phyloP scores from a whole-genome alignment of 2,113 vertebrate genomes.

The Paradisaea rubra region DNA sequence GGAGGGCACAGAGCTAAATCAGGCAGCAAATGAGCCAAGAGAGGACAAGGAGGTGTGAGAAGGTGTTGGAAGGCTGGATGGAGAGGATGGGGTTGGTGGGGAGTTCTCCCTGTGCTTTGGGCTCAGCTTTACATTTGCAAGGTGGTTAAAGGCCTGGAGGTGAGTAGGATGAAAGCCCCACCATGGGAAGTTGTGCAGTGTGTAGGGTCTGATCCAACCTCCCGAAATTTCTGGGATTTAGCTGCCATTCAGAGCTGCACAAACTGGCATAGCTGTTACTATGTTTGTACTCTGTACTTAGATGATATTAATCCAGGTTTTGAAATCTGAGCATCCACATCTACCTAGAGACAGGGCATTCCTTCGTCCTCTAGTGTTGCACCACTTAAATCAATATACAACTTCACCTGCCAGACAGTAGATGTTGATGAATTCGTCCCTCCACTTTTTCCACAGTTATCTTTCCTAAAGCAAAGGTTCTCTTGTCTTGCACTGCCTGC shows the following conservation, averaged over 20 bases:
- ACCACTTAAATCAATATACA: not conserved
- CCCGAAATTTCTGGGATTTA: not conserved
- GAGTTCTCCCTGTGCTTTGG: not conserved
- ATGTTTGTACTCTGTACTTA: not conserved
- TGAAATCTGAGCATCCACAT: not conserved
- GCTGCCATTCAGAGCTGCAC: not conserved
- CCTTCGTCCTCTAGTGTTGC: not conserved
- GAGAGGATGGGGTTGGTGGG: not conserved
- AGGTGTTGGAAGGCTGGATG: not conserved
- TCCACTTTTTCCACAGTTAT: not conserved
- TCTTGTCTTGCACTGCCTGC: not conserved
- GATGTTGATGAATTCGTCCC: not conserved
- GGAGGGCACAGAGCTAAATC: not conserved
- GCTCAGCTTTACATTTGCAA: not conserved
- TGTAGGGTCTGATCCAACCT: not conserved
- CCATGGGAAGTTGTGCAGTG: rapidly evolving
- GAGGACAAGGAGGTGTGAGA: not conserved
- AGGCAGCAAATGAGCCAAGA: not conserved
- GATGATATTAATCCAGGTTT: not conserved
- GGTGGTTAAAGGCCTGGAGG: not conserved
- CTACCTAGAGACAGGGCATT: not conserved
- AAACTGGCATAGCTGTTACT: not conserved
- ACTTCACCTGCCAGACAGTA: not conserved
- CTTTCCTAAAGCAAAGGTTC: not conserved
- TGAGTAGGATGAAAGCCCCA: not conserved